Conservation (phyloP, 2,113 vertebrate genomes). For the Oreochromis niloticus region DNA sequence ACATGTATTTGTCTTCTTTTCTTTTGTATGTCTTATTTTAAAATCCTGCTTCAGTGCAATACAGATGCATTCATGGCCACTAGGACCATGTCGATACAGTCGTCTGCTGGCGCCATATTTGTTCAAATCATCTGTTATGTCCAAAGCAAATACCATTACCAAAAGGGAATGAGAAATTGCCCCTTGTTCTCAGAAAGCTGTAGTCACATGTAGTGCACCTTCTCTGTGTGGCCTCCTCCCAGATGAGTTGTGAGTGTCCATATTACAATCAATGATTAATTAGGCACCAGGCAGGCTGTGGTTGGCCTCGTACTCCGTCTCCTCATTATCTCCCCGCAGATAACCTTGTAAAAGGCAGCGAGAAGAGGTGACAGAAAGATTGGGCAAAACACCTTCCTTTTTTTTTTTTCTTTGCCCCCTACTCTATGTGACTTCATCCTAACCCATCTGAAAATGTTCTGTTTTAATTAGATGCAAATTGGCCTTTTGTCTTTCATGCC, state of each 20-base stretch:
- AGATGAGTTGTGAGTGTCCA: slow-evolving; percentile 66
- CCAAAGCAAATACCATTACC: background rate
- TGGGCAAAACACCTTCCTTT: background rate
- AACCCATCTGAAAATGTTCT: slow-evolving; percentile 26
- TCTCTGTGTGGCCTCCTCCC: slow-evolving; percentile 44
- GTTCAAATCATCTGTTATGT: background rate
- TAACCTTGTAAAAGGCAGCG: slow-evolving; percentile 74
- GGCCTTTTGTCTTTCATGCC: slow-evolving; percentile 48
- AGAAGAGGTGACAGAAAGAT: slow-evolving; percentile 54
- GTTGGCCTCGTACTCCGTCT: slow-evolving; percentile 51
- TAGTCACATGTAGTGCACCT: slow-evolving; percentile 27
- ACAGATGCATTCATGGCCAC: background rate
- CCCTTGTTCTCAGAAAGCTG: slow-evolving; percentile 20
- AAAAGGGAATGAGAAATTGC: background rate
- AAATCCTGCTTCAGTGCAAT: background rate
- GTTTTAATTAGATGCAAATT: slow-evolving; percentile 73
- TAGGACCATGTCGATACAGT: background rate
- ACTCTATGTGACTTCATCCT: slow-evolving; percentile 11
- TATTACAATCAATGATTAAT: slow-evolving; percentile 82
- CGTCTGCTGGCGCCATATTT: background rate
- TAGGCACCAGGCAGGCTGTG: slow-evolving; percentile 68
- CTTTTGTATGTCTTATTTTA: background rate
- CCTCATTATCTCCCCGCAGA: slow-evolving; percentile 72
- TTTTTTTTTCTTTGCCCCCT: slow-evolving; percentile 2
- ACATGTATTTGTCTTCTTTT: background rate